These are phyloP conservation scores for Oryctes rhinoceros DNA, from an alignment of 1,140 invertebrate genomes.

Conservation along the genomic window DNA sequence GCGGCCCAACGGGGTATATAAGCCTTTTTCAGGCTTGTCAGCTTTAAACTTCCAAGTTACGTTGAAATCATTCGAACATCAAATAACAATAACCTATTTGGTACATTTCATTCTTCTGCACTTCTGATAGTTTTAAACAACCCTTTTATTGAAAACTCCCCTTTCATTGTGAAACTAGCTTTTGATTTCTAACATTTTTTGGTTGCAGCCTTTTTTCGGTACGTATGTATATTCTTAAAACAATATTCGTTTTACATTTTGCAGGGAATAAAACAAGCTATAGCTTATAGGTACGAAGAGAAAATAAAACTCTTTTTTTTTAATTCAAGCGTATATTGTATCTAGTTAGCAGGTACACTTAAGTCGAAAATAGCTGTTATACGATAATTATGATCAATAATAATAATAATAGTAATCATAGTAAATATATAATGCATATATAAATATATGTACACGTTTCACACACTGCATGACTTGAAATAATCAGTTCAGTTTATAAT, in stretches of 20 bases:
- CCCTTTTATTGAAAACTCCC: too few relatives aligned
- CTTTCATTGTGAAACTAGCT: too few relatives aligned
- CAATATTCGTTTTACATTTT: background rate
- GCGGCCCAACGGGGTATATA: too few relatives aligned
- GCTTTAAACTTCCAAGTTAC: too few relatives aligned
- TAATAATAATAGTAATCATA: background rate
- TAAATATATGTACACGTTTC: conserved; percentile 43
- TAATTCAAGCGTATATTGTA: conserved; percentile 46
- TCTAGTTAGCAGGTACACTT: conserved; percentile 56
- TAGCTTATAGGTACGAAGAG: background rate
- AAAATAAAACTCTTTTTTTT: background rate
- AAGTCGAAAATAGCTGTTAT: conserved; percentile 55
- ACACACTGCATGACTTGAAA: conserved; percentile 38
- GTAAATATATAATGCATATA: conserved; percentile 41
- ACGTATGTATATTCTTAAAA: too few relatives aligned
- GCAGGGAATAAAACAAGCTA: background rate
- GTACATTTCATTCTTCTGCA: too few relatives aligned
- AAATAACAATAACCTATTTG: too few relatives aligned
- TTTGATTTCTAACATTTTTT: too few relatives aligned
- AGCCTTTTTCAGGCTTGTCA: too few relatives aligned
- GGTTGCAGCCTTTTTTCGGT: too few relatives aligned
- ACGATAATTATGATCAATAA: conserved; percentile 10
- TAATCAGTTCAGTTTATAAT: conserved; percentile 38
- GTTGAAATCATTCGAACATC: too few relatives aligned
- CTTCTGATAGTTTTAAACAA: too few relatives aligned